A percentile compares a stretch with the other conserved stretches of the same genome.
These are phyloP conservation scores for Gasterosteus nipponicus DNA, from an alignment of 2,113 vertebrate genomes.

Conservation along the genomic window DNA sequence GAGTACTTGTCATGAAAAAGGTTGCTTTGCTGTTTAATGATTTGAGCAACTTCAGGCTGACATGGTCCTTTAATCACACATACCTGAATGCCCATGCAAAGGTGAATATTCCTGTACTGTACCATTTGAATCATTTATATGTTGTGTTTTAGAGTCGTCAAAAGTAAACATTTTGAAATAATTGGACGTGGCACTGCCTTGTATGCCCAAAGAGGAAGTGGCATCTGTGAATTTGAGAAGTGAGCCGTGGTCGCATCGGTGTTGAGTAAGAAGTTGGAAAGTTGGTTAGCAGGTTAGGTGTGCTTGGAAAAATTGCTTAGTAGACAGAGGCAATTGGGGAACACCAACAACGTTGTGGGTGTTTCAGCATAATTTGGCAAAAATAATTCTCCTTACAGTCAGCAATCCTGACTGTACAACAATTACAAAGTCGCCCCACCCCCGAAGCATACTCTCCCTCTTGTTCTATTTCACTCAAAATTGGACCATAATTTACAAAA, in stretches of 20 bases:
- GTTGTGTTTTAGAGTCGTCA: not conserved
- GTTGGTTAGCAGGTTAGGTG: not conserved
- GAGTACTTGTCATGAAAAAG: too few species aligned
- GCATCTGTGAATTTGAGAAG: slow-evolving; percentile 10
- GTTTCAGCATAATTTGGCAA: not conserved
- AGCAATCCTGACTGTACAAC: too few species aligned
- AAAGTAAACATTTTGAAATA: not conserved
- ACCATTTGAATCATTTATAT: not conserved
- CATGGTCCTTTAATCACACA: not conserved
- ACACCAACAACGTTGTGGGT: not conserved
- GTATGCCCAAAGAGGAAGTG: slow-evolving; percentile 17
- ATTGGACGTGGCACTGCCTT: not conserved
- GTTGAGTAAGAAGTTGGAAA: not conserved
- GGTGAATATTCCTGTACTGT: not conserved
- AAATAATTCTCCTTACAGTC: not conserved
- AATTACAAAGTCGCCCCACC: too few species aligned
- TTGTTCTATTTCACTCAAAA: too few species aligned
- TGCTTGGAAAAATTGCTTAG: not conserved
- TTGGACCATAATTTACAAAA: too few species aligned
- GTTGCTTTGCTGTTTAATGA: not conserved
- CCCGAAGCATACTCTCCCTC: too few species aligned
- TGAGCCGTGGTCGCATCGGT: not conserved
- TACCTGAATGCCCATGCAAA: not conserved
- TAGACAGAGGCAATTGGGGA: slow-evolving; percentile 6
- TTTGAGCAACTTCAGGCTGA: not conserved